Percentiles rank a stretch among this genome's conserved stretches.
Conservation (phyloP, 2,888 invertebrate species). For the Coenonympha glycerion region DNA sequence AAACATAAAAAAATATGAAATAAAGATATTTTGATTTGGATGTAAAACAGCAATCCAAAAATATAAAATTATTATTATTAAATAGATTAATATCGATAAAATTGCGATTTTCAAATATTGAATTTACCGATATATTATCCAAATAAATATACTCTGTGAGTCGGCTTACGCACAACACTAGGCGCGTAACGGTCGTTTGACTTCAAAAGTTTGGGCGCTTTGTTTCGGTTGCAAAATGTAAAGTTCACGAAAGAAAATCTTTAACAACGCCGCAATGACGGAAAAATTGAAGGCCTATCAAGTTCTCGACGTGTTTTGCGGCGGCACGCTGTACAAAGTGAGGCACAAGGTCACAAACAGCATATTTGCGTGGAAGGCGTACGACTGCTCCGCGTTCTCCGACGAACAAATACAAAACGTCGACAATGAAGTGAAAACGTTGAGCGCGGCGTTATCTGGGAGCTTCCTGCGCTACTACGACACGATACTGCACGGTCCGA, state of each 20-base stretch:
- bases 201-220: conserved; percentile 61
- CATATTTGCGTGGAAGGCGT: conserved; percentile 71
- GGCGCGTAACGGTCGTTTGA: conserved; percentile 47
- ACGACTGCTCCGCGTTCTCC: conserved; percentile 60
- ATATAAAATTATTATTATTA: too few species aligned
- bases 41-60: too few species aligned
- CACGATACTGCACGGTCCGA: conserved; percentile 64
- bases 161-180: conserved; percentile 45
- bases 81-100: too few species aligned
- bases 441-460: conserved; percentile 54
- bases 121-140: neutral
- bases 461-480: conserved; percentile 62
- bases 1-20: too few species aligned
- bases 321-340: conserved; percentile 71
- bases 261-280: conserved; percentile 44
- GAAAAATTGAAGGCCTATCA: conserved; percentile 68
- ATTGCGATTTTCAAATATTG: too few species aligned
- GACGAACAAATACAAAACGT: conserved; percentile 64
- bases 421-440: conserved; percentile 60
- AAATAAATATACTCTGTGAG: too few species aligned
- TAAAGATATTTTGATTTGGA: too few species aligned
- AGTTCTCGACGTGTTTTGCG: conserved; percentile 69
- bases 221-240: conserved; percentile 67
- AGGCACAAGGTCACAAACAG: conserved; percentile 71
- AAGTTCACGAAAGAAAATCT: conserved; percentile 34